A percentile compares a stretch with the other conserved stretches of the same genome.
Evolutionary conservation across 2,888 invertebrate species (phyloP).

Genomic region (Linyphia triangularis): DNA sequence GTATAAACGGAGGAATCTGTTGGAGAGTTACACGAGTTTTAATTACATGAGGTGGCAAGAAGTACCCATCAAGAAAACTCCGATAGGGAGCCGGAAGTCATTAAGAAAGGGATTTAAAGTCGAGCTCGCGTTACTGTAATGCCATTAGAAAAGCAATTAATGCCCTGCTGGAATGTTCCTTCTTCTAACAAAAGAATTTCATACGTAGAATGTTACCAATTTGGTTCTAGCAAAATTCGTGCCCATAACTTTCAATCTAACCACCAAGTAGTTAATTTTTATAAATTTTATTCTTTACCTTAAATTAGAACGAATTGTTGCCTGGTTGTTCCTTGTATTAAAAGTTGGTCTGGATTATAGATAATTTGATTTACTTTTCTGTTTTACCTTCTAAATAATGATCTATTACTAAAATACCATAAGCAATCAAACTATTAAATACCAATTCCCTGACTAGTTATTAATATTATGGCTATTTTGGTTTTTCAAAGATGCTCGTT

Average conservation of each 20-base stretch:
- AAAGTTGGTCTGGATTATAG: too few relatives aligned
- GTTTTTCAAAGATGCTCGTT: too few relatives aligned
- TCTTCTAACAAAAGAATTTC: slow-evolving; percentile 7
- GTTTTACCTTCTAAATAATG: too few relatives aligned
- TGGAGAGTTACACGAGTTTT: slow-evolving; percentile 18
- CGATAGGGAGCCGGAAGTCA: slow-evolving; percentile 52
- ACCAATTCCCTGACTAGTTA: too few relatives aligned
- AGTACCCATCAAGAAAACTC: slow-evolving; percentile 1
- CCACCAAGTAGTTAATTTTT: neutral
- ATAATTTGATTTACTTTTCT: too few relatives aligned
- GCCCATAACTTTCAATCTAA: neutral
- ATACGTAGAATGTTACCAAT: slow-evolving; percentile 21
- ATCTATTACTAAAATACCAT: too few relatives aligned
- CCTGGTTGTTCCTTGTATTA: too few relatives aligned
- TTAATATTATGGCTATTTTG: too few relatives aligned
- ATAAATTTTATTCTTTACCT: too few relatives aligned
- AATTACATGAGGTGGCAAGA: slow-evolving; percentile 37
- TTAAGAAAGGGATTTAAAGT: slow-evolving; percentile 66
- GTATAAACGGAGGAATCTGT: neutral
- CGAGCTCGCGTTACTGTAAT: slow-evolving; percentile 49
- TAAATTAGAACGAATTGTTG: too few relatives aligned
- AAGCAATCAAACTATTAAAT: too few relatives aligned
- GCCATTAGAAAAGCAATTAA: slow-evolving; percentile 70
- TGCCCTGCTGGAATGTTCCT: slow-evolving; percentile 18
- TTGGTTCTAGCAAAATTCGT: neutral